Evolutionary conservation across 2,797 vertebrate species (phyloP), one percentile per base, ranked within the genome.

Genomic region (Tenualosa thibaudeaui): DNA sequence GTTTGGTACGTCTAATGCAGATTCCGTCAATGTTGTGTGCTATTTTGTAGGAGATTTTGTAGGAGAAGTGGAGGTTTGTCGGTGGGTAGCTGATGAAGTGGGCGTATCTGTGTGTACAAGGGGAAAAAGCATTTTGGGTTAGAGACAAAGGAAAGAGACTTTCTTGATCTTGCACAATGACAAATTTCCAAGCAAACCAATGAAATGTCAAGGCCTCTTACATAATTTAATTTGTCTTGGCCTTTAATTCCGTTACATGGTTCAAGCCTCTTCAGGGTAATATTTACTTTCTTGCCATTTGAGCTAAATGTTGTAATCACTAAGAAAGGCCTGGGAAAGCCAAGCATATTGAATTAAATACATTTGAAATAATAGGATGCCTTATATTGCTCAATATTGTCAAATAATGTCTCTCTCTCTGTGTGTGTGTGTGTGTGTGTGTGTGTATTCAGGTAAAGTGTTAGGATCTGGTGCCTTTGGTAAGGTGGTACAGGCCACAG

Each of bases 401-500:
- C 13, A 71, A 17, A 71, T 37, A 40, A 68, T 46, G 2, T 46
- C 43, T 46, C 43, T 46, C 43, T 51, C 50, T 51, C 0, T 51
- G 24, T 82, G 19, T 82, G 31, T 86, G 46, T 86, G 7, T 86
- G 37, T 51, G 2, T 84, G 58, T 46, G 26, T 82, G 17, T 75
- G 12, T 40, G 12, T 84, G 4, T 85, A 31, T 90, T 19, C 40
- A 99, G 98, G 98, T 90, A 98, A 98, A 92, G 97, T 95, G 2
- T 93, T 99, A 85, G 98, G 98, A 9, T 97, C 98, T 6, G 98
- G 98, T 5, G 98, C 98, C 3, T 99, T 99, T 83, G 98, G 98
- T 75, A 99, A 99, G 88, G 98, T 99, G 2, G 97, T 99, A 13
- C 97, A 97, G 91, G 98, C 98, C 65, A 98, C 97, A 8, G 98